Percentiles rank a stretch among this genome's conserved stretches.
phyloP scores from a whole-genome alignment of 2,113 vertebrate genomes.

The Cephalophus harveyi region DNA sequence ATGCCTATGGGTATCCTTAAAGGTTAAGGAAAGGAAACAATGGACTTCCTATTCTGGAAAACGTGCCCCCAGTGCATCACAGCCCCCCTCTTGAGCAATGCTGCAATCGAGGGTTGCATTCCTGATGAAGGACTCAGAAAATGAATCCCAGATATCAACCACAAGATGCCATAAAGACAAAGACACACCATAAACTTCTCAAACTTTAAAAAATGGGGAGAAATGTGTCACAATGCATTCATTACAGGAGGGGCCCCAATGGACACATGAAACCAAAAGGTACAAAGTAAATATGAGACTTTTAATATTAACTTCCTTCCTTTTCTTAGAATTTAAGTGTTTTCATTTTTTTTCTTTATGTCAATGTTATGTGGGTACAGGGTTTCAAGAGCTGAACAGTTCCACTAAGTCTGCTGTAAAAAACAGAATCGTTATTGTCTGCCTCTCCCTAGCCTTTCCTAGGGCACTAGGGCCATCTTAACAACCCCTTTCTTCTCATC shows the following conservation, averaged over 20 bases:
- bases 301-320: neutral
- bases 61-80: neutral
- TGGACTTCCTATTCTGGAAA: neutral
- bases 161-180: neutral
- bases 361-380: neutral
- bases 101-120: neutral
- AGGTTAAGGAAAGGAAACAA: neutral
- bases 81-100: neutral
- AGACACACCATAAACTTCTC: neutral
- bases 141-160: neutral
- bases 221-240: neutral
- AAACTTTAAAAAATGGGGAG: neutral
- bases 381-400: neutral
- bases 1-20: neutral
- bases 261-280: neutral
- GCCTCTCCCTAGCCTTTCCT: neutral
- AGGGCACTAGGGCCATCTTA: neutral
- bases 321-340: slow-evolving; percentile 1
- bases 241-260: neutral
- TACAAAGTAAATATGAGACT: neutral
- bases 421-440: neutral
- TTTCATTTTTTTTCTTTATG: neutral
- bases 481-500: neutral
- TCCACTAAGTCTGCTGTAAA: neutral
- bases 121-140: slow-evolving; percentile 20